These are phyloP conservation scores for Pseudopipra pipra DNA, from an alignment of 2,113 vertebrate genomes.

Conservation along the genomic window DNA sequence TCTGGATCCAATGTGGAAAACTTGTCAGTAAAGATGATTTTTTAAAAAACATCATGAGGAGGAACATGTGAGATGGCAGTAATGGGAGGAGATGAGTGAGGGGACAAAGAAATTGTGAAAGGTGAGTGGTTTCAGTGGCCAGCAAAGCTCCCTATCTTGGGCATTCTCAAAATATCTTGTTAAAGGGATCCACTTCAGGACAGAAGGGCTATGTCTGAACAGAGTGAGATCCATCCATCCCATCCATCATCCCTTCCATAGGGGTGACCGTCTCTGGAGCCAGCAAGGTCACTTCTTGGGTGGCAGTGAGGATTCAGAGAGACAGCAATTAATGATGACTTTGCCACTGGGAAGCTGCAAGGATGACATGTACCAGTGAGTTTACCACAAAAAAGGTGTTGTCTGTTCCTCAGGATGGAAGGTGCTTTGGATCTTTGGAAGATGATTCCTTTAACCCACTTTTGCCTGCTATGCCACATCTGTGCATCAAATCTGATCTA, in stretches of 20 bases:
- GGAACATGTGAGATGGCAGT: background rate
- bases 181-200: background rate
- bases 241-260: background rate
- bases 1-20: background rate
- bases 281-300: background rate
- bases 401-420: background rate
- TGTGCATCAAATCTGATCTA: background rate
- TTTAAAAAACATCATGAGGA: background rate
- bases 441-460: background rate
- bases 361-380: background rate
- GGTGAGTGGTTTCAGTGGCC: background rate
- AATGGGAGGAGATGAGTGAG: background rate
- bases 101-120: background rate
- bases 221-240: background rate
- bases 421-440: background rate
- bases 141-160: background rate
- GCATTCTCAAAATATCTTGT: background rate
- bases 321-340: fast-evolving
- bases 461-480: background rate
- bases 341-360: background rate
- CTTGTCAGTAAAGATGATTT: background rate
- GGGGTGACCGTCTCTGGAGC: background rate
- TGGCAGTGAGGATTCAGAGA: background rate
- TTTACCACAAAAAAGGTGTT: background rate
- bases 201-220: background rate